Evolutionary conservation across 2,113 vertebrate genomes (phyloP).

Genomic region (Crypturellus undulatus): DNA sequence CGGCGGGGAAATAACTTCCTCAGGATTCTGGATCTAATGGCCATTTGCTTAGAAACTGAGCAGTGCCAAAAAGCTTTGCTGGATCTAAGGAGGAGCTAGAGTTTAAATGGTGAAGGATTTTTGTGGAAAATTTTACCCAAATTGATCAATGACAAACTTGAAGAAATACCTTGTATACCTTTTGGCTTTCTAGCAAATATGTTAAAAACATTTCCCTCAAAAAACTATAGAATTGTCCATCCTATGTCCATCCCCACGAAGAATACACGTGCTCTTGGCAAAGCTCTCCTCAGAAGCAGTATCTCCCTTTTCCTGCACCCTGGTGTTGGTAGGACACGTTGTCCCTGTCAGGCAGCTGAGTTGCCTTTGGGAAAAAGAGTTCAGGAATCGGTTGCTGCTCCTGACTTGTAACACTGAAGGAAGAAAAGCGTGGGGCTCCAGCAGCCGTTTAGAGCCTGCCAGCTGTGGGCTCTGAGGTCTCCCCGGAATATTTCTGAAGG

Average conservation of each 20-base stretch:
- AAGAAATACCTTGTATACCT: not conserved
- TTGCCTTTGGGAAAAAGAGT: not conserved
- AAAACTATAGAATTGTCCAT: too few species aligned
- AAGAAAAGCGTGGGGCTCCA: not conserved
- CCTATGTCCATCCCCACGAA: not conserved
- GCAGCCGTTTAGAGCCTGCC: not conserved
- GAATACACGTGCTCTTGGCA: not conserved
- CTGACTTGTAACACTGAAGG: not conserved
- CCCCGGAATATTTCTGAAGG: not conserved
- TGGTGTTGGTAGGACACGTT: not conserved
- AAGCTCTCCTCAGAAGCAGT: not conserved
- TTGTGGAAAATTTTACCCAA: not conserved
- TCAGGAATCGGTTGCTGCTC: not conserved
- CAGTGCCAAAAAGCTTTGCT: not conserved
- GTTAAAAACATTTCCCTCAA: not conserved
- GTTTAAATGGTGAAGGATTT: not conserved
- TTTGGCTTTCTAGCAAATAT: not conserved
- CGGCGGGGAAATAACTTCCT: not conserved
- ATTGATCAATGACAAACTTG: not conserved
- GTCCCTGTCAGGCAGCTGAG: not conserved
- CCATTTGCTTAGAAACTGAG: not conserved
- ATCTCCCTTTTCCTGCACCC: not conserved
- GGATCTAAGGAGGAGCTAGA: not conserved
- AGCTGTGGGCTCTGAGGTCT: accelerated
- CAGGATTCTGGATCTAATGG: not conserved